Base-by-base conservation (phyloP, 2,888 invertebrate genomes). In the Melangyna quadrimaculata region DNA sequence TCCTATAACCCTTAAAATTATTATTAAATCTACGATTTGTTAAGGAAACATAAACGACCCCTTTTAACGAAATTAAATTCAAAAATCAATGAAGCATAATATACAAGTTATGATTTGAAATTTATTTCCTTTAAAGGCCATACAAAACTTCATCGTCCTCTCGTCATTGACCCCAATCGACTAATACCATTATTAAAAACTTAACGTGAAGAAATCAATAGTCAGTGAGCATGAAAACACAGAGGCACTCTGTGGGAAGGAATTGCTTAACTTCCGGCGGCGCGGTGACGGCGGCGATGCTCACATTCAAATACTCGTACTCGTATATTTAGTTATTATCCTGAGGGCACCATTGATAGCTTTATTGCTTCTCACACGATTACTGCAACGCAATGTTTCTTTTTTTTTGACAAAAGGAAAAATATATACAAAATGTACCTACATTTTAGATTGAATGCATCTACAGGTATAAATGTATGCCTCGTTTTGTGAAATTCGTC, bases 151-250 rank as follows among this genome's bases (percentile, higher is more conserved):
- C 48, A n/a, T 67, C 22, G 67, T 67, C 57, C 57, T 61, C 57
- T 61, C 55, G 29, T 43, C 40, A 19, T 24, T 51, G 45, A 45
- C 48, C 72, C 29, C 71, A 48, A 61, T 67, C 29, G n/a, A 19
- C 37, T 8, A 9, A 27, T 14, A 37, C 10, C 12, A 37, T 43
- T 27, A n/a, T 40, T 37, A 24, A 43, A 43, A 43, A 27, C 3
- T 63, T 24, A 14, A 67, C 32, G 55, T 79, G 75, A 79, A 79
- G 59, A 84, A 84, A 84, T 79, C 65, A 71, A 79, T 75, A 84
- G 71, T 75, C 84, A 84, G 29, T 79, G 79, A 79, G 84, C 84
- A 79, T 84, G 84, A 84, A 79, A 75, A 79, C 48, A 67, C 65
- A 22, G 45, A 29, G 55, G n/a, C 27, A n/a, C 29, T n/a, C n/a